These are phyloP conservation scores for Thamnophis sirtalis DNA, from an alignment of 2,113 vertebrate species.

Conservation along the genomic window DNA sequence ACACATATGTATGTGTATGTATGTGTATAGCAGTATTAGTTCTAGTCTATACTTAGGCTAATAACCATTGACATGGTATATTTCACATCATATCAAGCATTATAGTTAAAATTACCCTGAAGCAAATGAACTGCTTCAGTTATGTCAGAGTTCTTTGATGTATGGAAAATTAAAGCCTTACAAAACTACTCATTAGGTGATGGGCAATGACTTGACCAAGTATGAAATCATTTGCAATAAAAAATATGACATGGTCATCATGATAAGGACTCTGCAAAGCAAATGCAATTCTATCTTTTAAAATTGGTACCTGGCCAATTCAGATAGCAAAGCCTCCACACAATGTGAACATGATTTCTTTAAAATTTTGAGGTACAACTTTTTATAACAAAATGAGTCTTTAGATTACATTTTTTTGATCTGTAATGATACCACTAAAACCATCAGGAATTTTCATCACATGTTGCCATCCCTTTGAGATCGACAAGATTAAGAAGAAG, in stretches of 20 bases:
- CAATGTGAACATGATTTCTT: background rate
- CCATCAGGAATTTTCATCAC: background rate
- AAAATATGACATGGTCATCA: background rate
- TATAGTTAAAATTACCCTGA: background rate
- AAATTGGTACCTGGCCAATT: background rate
- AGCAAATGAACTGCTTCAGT: background rate
- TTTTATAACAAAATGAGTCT: background rate
- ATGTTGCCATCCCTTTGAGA: background rate
- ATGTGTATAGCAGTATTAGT: background rate
- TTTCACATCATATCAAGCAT: background rate
- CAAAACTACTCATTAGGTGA: conserved; percentile 8
- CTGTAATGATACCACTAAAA: background rate
- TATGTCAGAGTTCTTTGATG: background rate
- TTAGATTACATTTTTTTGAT: background rate
- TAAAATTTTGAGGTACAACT: background rate
- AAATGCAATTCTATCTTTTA: background rate
- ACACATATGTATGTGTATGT: too few relatives aligned
- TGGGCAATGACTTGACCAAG: background rate
- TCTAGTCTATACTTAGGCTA: background rate
- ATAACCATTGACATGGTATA: accelerated
- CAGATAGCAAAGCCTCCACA: accelerated
- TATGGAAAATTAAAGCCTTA: background rate
- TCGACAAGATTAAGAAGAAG: background rate
- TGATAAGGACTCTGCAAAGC: background rate
- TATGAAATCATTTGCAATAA: background rate